Conservation (phyloP, 2,113 vertebrate genomes). For the Budorcas taxicolor region DNA sequence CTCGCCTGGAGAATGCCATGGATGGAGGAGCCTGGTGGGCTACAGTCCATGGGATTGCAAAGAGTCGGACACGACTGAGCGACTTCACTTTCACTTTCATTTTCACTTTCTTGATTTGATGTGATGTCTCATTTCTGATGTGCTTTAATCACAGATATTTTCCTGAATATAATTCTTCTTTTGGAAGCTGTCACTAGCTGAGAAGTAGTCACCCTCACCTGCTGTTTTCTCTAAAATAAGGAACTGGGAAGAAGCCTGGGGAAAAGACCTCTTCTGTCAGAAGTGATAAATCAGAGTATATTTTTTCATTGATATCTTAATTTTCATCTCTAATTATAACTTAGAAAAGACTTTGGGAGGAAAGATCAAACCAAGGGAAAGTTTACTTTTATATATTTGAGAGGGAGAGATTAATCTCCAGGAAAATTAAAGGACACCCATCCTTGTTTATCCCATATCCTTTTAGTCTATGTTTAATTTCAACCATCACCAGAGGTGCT, state of each 20-base stretch:
- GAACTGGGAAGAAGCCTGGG: not conserved
- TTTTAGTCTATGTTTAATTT: not conserved
- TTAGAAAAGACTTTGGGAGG: not conserved
- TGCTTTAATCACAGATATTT: slow-evolving; percentile 22
- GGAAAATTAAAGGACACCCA: not conserved
- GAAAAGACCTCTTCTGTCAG: not conserved
- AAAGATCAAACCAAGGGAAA: slow-evolving; percentile 10
- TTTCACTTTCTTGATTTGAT: not conserved
- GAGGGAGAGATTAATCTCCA: not conserved
- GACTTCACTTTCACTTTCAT: too few species aligned
- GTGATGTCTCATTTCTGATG: not conserved
- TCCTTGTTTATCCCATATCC: not conserved
- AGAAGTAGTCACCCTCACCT: slow-evolving; percentile 5
- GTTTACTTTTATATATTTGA: slow-evolving; percentile 8
- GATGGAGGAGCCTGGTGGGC: too few species aligned
- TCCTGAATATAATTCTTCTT: slow-evolving; percentile 4
- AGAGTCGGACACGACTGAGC: too few species aligned
- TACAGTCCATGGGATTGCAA: too few species aligned
- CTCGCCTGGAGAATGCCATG: too few species aligned
- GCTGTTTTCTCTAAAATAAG: not conserved
- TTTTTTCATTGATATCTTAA: slow-evolving; percentile 20
- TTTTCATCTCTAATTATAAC: slow-evolving; percentile 31
- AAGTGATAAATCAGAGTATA: not conserved
- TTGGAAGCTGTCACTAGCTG: not conserved
- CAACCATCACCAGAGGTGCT: not conserved